Evolutionary conservation across 1,140 invertebrate genomes (phyloP), one percentile per base, ranked within the genome.

Genomic region (Drosophila varians): DNA sequence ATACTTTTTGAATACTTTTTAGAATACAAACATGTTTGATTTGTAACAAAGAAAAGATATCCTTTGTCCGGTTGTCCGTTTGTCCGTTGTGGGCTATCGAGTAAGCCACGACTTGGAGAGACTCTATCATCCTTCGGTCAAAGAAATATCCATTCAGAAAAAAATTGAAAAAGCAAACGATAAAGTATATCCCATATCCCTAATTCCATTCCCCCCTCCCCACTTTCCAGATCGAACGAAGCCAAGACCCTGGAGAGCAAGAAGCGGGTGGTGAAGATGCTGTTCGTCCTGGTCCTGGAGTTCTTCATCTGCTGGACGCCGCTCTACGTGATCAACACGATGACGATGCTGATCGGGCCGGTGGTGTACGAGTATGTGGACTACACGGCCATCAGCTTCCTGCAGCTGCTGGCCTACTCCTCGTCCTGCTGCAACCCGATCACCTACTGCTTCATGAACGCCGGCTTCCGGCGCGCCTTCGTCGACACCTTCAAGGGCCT

Each of bases 221-320:
- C n/a, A n/a, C n/a, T n/a, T 8, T 19, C 0, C 45, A 90, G 91
- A 43, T 92, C 92, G 4, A 92, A 92, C 61, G 91, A 92, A 23
- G 91, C 90, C 65, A 90, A 92, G 46, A 92, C 90, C 43, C 53
- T 92, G 49, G 86, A 91, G 64, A 92, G 92, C 60, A 92, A 90
- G 64, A 78, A 87, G 72, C 92, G 95, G 91, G 96, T 98, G 8
- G 97, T 98, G 23, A 93, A 96, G 71, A 98, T 98, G 97, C 93
- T 98, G 26, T 97, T 97, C 74, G 96, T 98, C 1, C 94, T 98
- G 3, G 96, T 98, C 11, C 90, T 97, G 21, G 96, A 98, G 83
- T 98, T 98, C 91, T 98, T 98, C 91, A 93, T 98, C 11, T 98
- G 97, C 89, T 98, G 97, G 97, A 96, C 97, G 0, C 97, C 97